Percentiles rank a stretch among this genome's conserved stretches.
phyloP scores from a whole-genome alignment of 2,888 invertebrate species.

The Palloptera scutellata region DNA sequence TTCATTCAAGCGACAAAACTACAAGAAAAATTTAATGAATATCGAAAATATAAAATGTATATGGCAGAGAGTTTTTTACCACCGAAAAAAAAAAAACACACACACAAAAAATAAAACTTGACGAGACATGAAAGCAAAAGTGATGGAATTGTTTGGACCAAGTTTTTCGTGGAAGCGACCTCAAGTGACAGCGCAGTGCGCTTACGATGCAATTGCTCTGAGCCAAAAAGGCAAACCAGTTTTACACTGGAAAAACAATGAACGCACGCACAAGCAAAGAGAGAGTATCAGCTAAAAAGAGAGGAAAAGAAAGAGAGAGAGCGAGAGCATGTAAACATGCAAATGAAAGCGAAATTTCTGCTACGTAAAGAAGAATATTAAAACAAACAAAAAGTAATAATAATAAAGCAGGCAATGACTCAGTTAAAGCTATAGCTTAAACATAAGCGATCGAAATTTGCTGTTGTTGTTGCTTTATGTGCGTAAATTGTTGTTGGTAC shows the following conservation, averaged over 20 bases:
- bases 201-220: conserved; percentile 27
- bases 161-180: not conserved
- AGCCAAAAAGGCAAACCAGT: conserved; percentile 32
- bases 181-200: not conserved
- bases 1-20: conserved; percentile 13
- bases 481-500: too few relatives aligned
- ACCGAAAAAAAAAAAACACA: not conserved
- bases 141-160: conserved; percentile 5
- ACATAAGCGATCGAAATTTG: too few relatives aligned
- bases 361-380: not conserved
- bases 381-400: not conserved
- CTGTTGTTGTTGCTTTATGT: too few relatives aligned
- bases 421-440: not conserved
- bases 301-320: conserved; percentile 7
- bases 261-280: not conserved
- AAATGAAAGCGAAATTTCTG: conserved; percentile 52
- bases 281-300: not conserved
- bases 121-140: conserved; percentile 34
- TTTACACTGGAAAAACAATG: not conserved
- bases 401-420: not conserved
- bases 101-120: not conserved
- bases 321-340: conserved; percentile 35
- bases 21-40: not conserved
- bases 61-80: too few relatives aligned
- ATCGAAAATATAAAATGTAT: too few relatives aligned